Evolutionary conservation across 1,140 invertebrate species (phyloP).

Genomic region (Macrobrachium rosenbergii): DNA sequence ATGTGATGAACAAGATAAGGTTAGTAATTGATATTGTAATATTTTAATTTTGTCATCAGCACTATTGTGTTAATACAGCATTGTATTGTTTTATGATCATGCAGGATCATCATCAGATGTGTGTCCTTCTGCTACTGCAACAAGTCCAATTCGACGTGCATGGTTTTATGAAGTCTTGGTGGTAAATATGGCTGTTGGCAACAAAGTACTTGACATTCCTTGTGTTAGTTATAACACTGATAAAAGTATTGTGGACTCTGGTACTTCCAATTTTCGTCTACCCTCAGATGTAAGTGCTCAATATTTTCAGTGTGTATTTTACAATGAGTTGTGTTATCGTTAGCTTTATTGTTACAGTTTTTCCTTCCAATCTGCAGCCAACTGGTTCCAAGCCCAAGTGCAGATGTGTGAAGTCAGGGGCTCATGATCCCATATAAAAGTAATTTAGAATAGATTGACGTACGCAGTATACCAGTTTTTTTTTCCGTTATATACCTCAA

Average conservation of each 20-base stretch:
- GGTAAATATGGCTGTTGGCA: slow-evolving; percentile 5
- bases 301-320: neutral
- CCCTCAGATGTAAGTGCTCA: slow-evolving; percentile 5
- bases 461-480: too few species aligned
- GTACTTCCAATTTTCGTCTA: slow-evolving; percentile 39
- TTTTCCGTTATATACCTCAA: too few species aligned
- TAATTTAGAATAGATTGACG: too few species aligned
- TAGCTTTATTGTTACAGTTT: neutral
- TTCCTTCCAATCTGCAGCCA: neutral
- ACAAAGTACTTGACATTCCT: slow-evolving; percentile 11
- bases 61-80: neutral
- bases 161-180: slow-evolving; percentile 53
- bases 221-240: slow-evolving; percentile 48
- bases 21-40: neutral
- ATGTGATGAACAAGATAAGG: too few species aligned
- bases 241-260: slow-evolving; percentile 48
- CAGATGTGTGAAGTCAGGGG: too few species aligned
- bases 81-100: neutral
- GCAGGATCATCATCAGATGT: slow-evolving; percentile 13
- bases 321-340: neutral
- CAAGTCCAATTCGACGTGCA: slow-evolving; percentile 39
- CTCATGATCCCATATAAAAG: too few species aligned
- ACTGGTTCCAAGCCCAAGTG: too few species aligned
- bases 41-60: neutral
- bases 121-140: slow-evolving; percentile 18